Conservation (phyloP, 37 sponge, comb jelly and placozoan species). For the Eunapius fragilis region DNA sequence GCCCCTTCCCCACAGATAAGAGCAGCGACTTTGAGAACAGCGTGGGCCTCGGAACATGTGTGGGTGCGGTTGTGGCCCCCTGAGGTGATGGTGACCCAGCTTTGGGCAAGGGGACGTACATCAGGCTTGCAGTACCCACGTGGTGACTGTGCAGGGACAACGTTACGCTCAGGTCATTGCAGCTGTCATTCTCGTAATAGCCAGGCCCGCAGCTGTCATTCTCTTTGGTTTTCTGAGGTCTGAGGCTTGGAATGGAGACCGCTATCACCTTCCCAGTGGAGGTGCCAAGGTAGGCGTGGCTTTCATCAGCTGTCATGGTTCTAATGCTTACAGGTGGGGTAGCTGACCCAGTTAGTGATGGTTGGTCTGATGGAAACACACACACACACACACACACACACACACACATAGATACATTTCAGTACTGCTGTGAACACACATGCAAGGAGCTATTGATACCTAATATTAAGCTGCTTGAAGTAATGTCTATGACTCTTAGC, state of each 20-base stretch:
- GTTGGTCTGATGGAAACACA: not conserved
- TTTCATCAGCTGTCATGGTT: slow-evolving; percentile 13
- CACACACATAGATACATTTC: too few relatives aligned
- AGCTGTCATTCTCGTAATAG: not conserved
- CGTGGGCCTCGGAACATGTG: not conserved
- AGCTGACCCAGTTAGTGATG: not conserved
- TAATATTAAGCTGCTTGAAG: slow-evolving; percentile 6
- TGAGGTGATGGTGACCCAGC: not conserved
- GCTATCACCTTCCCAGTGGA: slow-evolving; percentile 44
- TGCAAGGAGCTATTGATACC: slow-evolving; percentile 35
- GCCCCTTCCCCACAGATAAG: slow-evolving; percentile 50
- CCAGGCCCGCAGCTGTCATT: not conserved
- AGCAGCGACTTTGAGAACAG: slow-evolving; percentile 37
- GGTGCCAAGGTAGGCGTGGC: slow-evolving; percentile 36
- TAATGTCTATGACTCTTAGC: slow-evolving; percentile 44
- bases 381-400: not conserved
- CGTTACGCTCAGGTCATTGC: not conserved
- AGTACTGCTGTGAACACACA: too few relatives aligned
- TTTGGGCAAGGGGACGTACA: slow-evolving; percentile 35
- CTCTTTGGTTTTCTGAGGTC: not conserved
- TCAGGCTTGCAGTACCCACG: slow-evolving; percentile 3
- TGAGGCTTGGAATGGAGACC: slow-evolving; percentile 15
- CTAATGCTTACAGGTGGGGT: slow-evolving; percentile 20
- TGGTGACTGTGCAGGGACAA: slow-evolving; percentile 50
- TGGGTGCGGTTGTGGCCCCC: not conserved